A percentile compares a stretch with the other conserved stretches of the same genome.
Evolutionary conservation across 1,140 invertebrate species (phyloP).

Genomic region (Homarus americanus): DNA sequence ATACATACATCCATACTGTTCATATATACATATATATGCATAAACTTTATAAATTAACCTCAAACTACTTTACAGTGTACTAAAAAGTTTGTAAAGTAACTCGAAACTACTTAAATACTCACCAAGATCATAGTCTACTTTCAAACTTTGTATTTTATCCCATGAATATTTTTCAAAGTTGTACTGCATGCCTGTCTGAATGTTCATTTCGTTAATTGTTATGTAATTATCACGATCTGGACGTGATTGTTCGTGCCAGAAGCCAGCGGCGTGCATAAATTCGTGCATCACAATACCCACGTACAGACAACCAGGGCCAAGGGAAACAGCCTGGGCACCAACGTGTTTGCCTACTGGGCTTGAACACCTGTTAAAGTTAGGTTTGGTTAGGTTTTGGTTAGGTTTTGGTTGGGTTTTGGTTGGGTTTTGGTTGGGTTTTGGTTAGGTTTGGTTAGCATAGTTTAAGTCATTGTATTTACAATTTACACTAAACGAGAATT

Average conservation of each 20-base stretch:
- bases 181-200: conserved; percentile 76
- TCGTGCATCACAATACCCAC: conserved; percentile 31
- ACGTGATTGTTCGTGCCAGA: conserved; percentile 92
- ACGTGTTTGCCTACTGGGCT: neutral
- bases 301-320: conserved; percentile 83
- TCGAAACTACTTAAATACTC: too few species aligned
- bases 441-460: too few species aligned
- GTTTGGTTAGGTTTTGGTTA: too few species aligned
- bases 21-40: too few species aligned
- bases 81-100: too few species aligned
- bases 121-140: conserved; percentile 80
- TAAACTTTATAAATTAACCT: too few species aligned
- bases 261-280: conserved; percentile 76
- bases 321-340: neutral
- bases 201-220: conserved; percentile 57
- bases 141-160: conserved; percentile 78
- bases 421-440: too few species aligned
- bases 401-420: too few species aligned
- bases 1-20: too few species aligned
- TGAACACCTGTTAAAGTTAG: conserved; percentile 1
- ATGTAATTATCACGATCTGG: conserved; percentile 84
- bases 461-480: neutral
- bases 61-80: too few species aligned
- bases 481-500: too few species aligned
- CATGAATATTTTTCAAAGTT: conserved; percentile 80